Evolutionary conservation across 2,888 invertebrate genomes (phyloP), one percentile per base, ranked within the genome.

Genomic region (Limnephilus auricula): DNA sequence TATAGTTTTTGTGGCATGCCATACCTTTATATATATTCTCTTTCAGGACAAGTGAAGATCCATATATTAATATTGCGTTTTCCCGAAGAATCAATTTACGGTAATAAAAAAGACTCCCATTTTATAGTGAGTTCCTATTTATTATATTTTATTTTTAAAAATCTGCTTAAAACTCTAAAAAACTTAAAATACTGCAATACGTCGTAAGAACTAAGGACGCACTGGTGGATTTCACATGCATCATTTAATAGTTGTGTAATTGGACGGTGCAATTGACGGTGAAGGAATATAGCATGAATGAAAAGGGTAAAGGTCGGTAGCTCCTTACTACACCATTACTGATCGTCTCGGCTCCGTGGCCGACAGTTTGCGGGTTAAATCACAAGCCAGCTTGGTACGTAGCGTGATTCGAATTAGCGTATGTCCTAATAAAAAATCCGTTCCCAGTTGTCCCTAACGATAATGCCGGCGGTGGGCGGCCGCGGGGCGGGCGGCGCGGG

Each of bases 351-450:
- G 37, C 65, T 65, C 25, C 65, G 65, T 25, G 65, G 65, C 65
- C 84, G 84, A n/a, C 40, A 30, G 89, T 79, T 34, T 65, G 32
- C 32, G 90, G 86, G 87, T 90, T 90, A 82, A 87, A 82, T 32
- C 87, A 50, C 87, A 79, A 86, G 86, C 82, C 45, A 32, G 40
- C 84, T 90, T 78, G 85, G 90, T 85, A 90, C 82, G 84, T 85
- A 65, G 79, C 89, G 79, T 82, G 79, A 79, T 45, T 86, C 90
- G 87, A 90, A 90, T 90, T 80, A 90, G 87, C 90, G 90, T 90
- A 80, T 90, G 91, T 89, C 88, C 91, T 89, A 91, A 91, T 91
- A 91, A 91, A 91, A 89, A 91, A 89, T 89, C 88, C 32, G 86
- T 79, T 90, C 91, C 84, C 84, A 91, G 89, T 91, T 89, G 89